phyloP scores from a whole-genome alignment of 2,888 invertebrate species.

The Cheilosia urbana region DNA sequence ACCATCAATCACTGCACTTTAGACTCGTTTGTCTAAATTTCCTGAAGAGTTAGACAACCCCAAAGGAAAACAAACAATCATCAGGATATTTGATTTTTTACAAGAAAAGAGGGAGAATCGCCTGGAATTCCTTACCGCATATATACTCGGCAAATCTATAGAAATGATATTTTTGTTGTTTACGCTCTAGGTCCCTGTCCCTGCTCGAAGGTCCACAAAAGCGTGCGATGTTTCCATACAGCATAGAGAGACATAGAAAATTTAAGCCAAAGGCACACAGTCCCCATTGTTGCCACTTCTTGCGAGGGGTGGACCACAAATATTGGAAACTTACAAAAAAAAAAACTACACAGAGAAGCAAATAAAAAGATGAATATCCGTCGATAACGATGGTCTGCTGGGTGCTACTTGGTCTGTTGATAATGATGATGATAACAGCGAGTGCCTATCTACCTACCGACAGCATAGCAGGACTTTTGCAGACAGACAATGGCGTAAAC shows the following conservation, averaged over 20 bases:
- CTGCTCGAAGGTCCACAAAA: constrained; percentile 38
- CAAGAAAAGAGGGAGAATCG: constrained; percentile 60
- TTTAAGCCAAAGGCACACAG: constrained; percentile 29
- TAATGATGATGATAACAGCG: constrained; percentile 40
- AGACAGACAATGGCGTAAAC: constrained; percentile 55
- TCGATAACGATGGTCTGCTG: constrained; percentile 55
- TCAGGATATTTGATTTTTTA: constrained; percentile 75
- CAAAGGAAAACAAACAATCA: constrained; percentile 76
- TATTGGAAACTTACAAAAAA: constrained; percentile 59
- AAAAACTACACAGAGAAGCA: constrained; percentile 44
- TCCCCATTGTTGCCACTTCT: constrained; percentile 38
- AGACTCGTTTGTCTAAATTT: constrained; percentile 76
- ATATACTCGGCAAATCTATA: constrained; percentile 12
- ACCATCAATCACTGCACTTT: constrained; percentile 75
- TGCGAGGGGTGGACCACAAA: constrained; percentile 61
- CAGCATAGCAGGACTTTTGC: constrained; percentile 1
- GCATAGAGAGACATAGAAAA: constrained; percentile 12
- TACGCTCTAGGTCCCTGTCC: constrained; percentile 1
- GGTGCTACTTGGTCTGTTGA: not conserved
- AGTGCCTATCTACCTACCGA: not conserved
- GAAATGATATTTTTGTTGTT: not conserved
- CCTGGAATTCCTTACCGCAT: constrained; percentile 44
- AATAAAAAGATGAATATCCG: constrained; percentile 72
- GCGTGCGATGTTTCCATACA: constrained; percentile 32
- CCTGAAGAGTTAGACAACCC: constrained; percentile 75